A percentile compares a stretch with the other conserved stretches of the same genome.
These are phyloP conservation scores for Operophtera brumata DNA, from an alignment of 2,888 invertebrate genomes.

Conservation along the genomic window DNA sequence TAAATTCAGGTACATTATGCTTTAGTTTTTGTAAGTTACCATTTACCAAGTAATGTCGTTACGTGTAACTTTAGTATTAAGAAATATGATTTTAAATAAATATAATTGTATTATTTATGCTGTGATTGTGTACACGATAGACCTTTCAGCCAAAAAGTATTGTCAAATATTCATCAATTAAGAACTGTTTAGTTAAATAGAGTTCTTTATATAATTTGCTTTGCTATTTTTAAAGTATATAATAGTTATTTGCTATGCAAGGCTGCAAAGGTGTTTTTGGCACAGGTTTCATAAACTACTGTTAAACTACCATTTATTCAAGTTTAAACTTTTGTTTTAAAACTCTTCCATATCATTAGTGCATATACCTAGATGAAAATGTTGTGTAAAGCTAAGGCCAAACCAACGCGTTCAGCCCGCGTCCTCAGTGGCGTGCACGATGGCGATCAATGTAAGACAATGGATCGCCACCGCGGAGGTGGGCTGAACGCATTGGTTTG, in stretches of 20 bases:
- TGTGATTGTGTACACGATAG: not conserved
- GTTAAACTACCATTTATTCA: not conserved
- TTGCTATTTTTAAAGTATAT: not conserved
- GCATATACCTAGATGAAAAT: not conserved
- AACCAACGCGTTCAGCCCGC: too few species aligned
- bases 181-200: not conserved
- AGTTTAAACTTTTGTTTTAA: not conserved
- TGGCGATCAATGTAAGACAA: too few species aligned
- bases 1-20: not conserved
- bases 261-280: too few species aligned
- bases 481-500: too few species aligned
- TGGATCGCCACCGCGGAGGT: too few species aligned
- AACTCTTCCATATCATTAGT: slow-evolving; percentile 26
- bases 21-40: not conserved
- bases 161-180: not conserved
- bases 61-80: not conserved
- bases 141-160: not conserved
- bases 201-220: not conserved
- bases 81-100: not conserved
- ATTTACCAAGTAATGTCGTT: not conserved
- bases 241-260: not conserved
- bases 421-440: too few species aligned
- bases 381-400: not conserved
- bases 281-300: too few species aligned
- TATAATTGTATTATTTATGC: not conserved